Evolutionary conservation across 2,113 vertebrate genomes (phyloP).

Genomic region (Engystomops pustulosus): DNA sequence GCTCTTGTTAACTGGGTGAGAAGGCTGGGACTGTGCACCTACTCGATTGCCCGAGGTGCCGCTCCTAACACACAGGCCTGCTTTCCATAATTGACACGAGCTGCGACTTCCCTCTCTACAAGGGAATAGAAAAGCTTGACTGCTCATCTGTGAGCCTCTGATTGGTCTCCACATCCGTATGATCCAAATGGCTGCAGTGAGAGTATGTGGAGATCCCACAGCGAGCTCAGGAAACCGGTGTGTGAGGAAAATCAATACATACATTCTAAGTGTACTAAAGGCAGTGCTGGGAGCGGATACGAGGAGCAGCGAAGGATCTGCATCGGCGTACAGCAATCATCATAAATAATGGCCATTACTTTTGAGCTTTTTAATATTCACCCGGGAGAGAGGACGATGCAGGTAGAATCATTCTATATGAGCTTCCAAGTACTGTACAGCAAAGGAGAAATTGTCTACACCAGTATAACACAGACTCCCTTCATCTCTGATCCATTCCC

Average conservation of each 20-base stretch:
- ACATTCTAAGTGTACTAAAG: neutral
- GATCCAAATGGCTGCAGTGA: conserved; percentile 38
- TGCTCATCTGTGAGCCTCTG: conserved; percentile 42
- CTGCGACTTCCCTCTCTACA: conserved; percentile 2
- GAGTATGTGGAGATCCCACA: conserved; percentile 10
- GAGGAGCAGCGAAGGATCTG: neutral
- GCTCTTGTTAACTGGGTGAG: conserved; percentile 42
- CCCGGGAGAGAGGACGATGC: neutral
- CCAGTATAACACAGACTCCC: neutral
- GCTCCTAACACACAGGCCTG: conserved; percentile 1
- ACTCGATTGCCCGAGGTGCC: conserved; percentile 30
- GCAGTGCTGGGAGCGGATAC: neutral
- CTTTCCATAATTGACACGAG: conserved; percentile 49
- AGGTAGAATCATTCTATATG: neutral
- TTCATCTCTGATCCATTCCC: conserved; percentile 18
- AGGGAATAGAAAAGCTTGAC: conserved; percentile 42
- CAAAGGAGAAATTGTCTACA: neutral
- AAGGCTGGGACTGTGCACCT: conserved; percentile 16
- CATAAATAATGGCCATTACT: conserved; percentile 1
- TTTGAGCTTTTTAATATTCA: conserved; percentile 27
- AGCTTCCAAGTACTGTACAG: neutral
- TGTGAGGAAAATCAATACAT: conserved; percentile 20
- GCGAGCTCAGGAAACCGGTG: neutral
- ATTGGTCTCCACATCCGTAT: conserved; percentile 43
- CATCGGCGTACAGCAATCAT: neutral